Base-by-base conservation (phyloP, 53 echinoderm and acorn worm species). In the Mesocentrotus franciscanus region DNA sequence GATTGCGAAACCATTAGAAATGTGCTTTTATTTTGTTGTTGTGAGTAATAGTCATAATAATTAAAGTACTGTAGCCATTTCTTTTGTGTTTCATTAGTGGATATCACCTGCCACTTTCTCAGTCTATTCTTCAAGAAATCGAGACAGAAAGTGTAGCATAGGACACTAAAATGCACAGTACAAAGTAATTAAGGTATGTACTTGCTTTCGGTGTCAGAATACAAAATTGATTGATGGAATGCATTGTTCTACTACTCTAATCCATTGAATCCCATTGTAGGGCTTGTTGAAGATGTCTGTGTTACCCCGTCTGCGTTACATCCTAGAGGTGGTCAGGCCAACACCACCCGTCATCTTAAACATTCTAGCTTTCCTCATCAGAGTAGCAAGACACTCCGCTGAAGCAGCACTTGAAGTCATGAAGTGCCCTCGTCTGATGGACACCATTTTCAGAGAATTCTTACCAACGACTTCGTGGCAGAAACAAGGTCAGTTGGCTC, bases 261-360 rank as follows among this genome's bases (percentile, higher is more conserved):
- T 22, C 36, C 2, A 42, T 81, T 81, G 42, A 39, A 20, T 15
- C 60, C 1, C 10, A 30, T 64, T 33, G 12, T 72, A 99, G 99
- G 99, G 96, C 66, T 84, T 99, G 35, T 61, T 99, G 64, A 97
- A 97, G 61, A 99, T 99, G 98, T 97, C 96, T 30, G 42, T 97
- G 20, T 90, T 99, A 20, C 95, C 92, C 39, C 92, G 99, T 78
- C 92, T 99, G 1, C 96, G 98, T n/a, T 99, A 98, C 95, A 98
- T 99, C 83, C 90, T 99, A 61, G 99, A 99, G 78, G 98, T 98
- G 12, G 96, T 98, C 35, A 93, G 96, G 29, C 99, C 99, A 29
- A 95, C 98, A 42, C 96, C 98, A 39, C 97, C 96, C 1, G 96
- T 97, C 18, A 96, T 99, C 74, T 93, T 99, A 42, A 96, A 98